These are phyloP conservation scores for Protonibea diacanthus DNA, from an alignment of 2,797 vertebrate species.

Conservation along the genomic window DNA sequence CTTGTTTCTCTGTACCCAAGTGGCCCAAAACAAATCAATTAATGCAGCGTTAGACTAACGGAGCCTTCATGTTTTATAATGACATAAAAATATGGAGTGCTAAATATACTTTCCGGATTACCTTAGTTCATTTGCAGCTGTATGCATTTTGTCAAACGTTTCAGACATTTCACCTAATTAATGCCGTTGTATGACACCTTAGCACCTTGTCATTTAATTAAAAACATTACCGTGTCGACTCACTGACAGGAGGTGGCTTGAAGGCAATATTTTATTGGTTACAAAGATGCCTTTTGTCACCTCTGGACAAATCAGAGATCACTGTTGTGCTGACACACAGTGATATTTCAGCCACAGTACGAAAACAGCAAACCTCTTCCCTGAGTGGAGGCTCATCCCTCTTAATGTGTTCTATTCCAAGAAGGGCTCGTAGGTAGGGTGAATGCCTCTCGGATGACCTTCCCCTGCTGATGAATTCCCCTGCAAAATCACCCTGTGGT, in stretches of 20 bases:
- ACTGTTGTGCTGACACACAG: slow-evolving; percentile 45
- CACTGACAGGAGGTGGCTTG: slow-evolving; percentile 16
- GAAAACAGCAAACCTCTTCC: slow-evolving; percentile 64
- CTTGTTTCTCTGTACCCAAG: background rate
- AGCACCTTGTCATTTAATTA: background rate
- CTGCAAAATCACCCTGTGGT: slow-evolving; percentile 29
- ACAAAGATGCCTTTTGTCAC: slow-evolving; percentile 34
- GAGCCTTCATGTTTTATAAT: background rate
- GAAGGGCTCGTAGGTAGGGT: slow-evolving; percentile 47
- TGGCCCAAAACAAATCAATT: background rate
- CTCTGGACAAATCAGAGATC: slow-evolving; percentile 24
- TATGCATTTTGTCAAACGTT: background rate
- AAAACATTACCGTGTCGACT: background rate
- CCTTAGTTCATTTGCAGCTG: background rate
- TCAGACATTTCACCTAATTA: background rate
- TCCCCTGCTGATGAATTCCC: slow-evolving; percentile 58
- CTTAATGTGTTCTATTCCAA: slow-evolving; percentile 73
- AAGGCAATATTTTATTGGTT: slow-evolving; percentile 17
- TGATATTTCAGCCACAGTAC: slow-evolving; percentile 57
- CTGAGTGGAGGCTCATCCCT: slow-evolving; percentile 65
- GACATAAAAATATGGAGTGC: background rate
- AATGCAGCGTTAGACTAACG: background rate
- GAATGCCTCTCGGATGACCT: slow-evolving; percentile 63
- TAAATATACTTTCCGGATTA: slow-evolving; percentile 3
- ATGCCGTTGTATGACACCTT: background rate